These are phyloP conservation scores for Danio aesculapii DNA, from an alignment of 2,797 vertebrate species.

Conservation along the genomic window DNA sequence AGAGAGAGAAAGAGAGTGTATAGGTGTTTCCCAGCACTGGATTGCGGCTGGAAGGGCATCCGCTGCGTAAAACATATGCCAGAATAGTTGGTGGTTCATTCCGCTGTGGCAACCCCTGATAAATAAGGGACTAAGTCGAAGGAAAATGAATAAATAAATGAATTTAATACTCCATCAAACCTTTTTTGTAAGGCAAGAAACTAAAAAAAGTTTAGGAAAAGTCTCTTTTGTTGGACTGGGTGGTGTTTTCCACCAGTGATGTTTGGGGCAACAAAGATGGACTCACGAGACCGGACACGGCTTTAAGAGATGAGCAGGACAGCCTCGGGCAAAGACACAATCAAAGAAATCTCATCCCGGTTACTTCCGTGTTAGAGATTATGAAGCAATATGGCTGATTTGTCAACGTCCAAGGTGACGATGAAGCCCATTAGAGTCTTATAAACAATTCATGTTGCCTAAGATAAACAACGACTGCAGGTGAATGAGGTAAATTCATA, in stretches of 20 bases:
- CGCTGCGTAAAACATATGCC: too few relatives aligned
- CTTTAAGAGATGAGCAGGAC: constrained; percentile 6
- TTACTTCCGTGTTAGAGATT: constrained; percentile 28
- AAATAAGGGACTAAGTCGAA: too few relatives aligned
- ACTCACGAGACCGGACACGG: constrained; percentile 4
- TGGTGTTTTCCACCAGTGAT: neutral
- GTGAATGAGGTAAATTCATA: neutral
- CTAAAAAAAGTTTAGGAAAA: too few relatives aligned
- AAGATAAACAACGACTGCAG: neutral
- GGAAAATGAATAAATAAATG: too few relatives aligned
- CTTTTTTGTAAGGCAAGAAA: too few relatives aligned
- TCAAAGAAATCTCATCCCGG: constrained; percentile 42
- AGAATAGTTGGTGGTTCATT: too few relatives aligned
- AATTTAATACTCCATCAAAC: too few relatives aligned
- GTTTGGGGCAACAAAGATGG: neutral
- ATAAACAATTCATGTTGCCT: constrained; percentile 33
- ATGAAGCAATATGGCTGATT: constrained; percentile 31
- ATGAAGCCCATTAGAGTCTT: constrained; percentile 21
- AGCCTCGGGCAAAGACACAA: constrained; percentile 43
- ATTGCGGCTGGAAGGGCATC: too few relatives aligned
- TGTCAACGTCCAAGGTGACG: constrained; percentile 13
- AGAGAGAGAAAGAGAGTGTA: too few relatives aligned
- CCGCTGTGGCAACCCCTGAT: too few relatives aligned
- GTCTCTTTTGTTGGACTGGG: neutral
- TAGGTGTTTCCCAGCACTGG: too few relatives aligned